A percentile compares a stretch with the other conserved stretches of the same genome.
These are phyloP conservation scores for Takifugu rubripes DNA, from an alignment of 2,797 vertebrate species.

Conservation along the genomic window DNA sequence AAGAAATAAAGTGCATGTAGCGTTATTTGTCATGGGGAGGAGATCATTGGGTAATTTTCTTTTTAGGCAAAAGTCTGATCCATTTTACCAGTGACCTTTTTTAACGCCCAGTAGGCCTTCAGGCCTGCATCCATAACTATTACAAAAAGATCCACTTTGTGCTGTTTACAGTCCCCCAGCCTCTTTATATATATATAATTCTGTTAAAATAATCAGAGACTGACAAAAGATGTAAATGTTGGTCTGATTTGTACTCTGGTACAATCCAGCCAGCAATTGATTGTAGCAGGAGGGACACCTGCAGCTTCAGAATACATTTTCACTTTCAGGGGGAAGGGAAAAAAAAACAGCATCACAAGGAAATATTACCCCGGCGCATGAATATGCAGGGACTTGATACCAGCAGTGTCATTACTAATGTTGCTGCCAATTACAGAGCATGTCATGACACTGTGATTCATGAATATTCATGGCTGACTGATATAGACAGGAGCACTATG, in stretches of 20 bases:
- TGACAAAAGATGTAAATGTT: slow-evolving; percentile 71
- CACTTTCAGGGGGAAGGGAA: slow-evolving; percentile 58
- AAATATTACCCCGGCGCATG: slow-evolving; percentile 80
- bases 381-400: slow-evolving; percentile 83
- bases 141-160: slow-evolving; percentile 51
- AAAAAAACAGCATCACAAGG: slow-evolving; percentile 62
- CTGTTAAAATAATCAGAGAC: slow-evolving; percentile 69
- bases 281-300: slow-evolving; percentile 79
- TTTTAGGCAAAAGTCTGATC: slow-evolving; percentile 22
- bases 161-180: slow-evolving; percentile 50
- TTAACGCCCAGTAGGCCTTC: slow-evolving; percentile 22
- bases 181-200: slow-evolving; percentile 45
- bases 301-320: slow-evolving; percentile 81
- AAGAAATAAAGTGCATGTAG: slow-evolving; percentile 7
- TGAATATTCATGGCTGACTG: slow-evolving; percentile 82
- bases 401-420: slow-evolving; percentile 83
- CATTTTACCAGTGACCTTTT: slow-evolving; percentile 21
- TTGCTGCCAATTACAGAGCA: slow-evolving; percentile 86
- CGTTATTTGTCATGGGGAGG: not conserved
- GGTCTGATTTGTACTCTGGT: slow-evolving; percentile 73
- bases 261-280: slow-evolving; percentile 77
- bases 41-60: slow-evolving; percentile 10
- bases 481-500: slow-evolving; percentile 76
- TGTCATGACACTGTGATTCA: slow-evolving; percentile 85
- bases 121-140: slow-evolving; percentile 52